Evolutionary conservation across 1,140 invertebrate genomes (phyloP), one percentile per base, ranked within the genome.

Genomic region (Physella acuta): DNA sequence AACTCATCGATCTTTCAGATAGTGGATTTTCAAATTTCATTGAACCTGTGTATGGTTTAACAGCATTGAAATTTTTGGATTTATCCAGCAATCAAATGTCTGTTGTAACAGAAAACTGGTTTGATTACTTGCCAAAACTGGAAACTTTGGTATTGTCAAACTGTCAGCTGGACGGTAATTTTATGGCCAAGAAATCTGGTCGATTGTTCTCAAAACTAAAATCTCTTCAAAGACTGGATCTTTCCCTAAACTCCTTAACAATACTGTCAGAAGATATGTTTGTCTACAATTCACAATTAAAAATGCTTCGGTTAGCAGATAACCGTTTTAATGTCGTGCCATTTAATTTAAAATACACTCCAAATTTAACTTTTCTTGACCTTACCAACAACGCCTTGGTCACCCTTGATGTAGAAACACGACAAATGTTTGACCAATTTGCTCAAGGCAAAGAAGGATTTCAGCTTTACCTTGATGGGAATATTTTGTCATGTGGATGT

Each of bases 81-180:
- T 24, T 60, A 37, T 60, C 58, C 8, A n/a, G 58, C 5, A 60
- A 34, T 36, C 31, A 60, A 24, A 4, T 60, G 24, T 34, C 31
- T 17, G 37, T 1, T 34, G 30, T 60, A 34, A 16, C 58, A 33
- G 34, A 34, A 5, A 16, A 30, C 5, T 60, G 33, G 16, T 60
- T 60, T 36, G 58, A 60, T 17, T 33, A 24, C n/a, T 60, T 60
- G 24, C 20, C 28, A 8, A 5, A 16, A 3, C 3, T 60, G 20
- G 58, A 60, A 36, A 37, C 33, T 36, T 37, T 60, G 34, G 30
- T 14, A 34, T 60, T 60, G 37, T 60, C 58, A 16, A 37, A 37
- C 34, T 60, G 14, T 60, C 8, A 24, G 8, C 58, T 60, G 5
- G 58, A 60, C 5, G 4, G 14, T 4, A 34, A 36, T 34, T 60